Conservation (phyloP, 2,113 vertebrate genomes). For the Serilophus lunatus region DNA sequence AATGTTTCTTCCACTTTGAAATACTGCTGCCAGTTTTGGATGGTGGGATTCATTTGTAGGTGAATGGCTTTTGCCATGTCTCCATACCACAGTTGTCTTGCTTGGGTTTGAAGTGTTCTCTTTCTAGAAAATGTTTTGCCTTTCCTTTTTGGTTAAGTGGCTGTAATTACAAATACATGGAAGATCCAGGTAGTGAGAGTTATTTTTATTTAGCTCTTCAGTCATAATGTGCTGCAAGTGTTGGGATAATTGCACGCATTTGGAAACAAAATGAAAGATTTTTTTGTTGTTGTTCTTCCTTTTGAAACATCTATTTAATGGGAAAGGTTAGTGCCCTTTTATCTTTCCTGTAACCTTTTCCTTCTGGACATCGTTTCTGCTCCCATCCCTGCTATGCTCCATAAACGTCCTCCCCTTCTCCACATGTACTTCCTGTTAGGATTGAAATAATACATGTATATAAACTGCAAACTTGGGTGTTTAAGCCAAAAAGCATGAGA, state of each 20-base stretch:
- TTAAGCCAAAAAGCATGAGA: background rate
- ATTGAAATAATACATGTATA: background rate
- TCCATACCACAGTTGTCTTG: background rate
- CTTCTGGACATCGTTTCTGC: background rate
- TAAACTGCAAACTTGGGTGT: background rate
- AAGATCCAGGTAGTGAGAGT: background rate
- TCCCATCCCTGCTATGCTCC: background rate
- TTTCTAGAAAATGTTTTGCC: slow-evolving; percentile 30
- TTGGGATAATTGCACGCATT: background rate
- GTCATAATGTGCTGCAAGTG: background rate
- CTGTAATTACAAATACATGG: background rate
- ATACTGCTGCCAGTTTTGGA: slow-evolving; percentile 17
- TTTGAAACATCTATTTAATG: background rate
- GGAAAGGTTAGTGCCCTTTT: background rate
- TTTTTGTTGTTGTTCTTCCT: background rate
- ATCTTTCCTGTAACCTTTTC: background rate
- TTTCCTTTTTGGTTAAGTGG: background rate
- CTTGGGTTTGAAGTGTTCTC: slow-evolving; percentile 31
- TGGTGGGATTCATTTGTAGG: background rate
- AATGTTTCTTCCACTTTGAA: background rate
- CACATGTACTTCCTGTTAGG: background rate
- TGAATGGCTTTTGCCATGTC: background rate
- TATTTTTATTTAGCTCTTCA: slow-evolving; percentile 8
- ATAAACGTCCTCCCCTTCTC: background rate
- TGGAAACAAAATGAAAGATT: background rate